These are phyloP conservation scores for Acleris holmiana DNA, from an alignment of 2,888 invertebrate genomes.

Conservation along the genomic window DNA sequence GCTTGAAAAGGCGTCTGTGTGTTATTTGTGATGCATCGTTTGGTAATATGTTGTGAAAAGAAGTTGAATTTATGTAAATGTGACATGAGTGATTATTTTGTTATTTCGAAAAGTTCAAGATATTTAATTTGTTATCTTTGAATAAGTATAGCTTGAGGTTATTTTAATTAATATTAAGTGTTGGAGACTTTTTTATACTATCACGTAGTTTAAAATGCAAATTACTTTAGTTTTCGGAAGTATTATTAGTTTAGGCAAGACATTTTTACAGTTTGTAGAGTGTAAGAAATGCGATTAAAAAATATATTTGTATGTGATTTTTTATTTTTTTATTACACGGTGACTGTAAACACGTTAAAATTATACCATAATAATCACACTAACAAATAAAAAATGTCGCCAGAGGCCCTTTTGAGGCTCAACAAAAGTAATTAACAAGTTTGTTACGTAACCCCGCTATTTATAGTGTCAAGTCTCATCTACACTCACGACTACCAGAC, in stretches of 20 bases:
- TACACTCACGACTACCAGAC: slow-evolving; percentile 3
- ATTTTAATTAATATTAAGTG: too few species aligned
- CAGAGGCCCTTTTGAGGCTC: slow-evolving; percentile 29
- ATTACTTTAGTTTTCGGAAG: too few species aligned
- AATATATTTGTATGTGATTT: too few species aligned
- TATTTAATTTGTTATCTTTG: neutral
- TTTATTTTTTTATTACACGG: too few species aligned
- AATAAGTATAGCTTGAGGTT: neutral
- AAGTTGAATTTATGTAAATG: slow-evolving; percentile 24
- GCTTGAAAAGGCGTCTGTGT: neutral
- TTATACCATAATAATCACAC: too few species aligned
- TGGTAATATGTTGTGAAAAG: slow-evolving; percentile 19
- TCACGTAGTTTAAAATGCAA: too few species aligned
- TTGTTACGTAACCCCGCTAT: slow-evolving; percentile 23
- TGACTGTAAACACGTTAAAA: too few species aligned
- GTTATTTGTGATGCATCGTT: slow-evolving; percentile 23
- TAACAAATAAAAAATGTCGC: slow-evolving; percentile 6
- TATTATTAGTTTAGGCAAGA: too few species aligned
- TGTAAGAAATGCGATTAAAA: too few species aligned
- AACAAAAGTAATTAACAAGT: slow-evolving; percentile 22
- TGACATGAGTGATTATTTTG: neutral
- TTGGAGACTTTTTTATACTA: too few species aligned
- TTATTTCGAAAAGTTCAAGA: neutral
- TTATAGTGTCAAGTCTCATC: slow-evolving; percentile 34
- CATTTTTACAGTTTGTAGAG: too few species aligned